Evolutionary conservation across 2,113 vertebrate species (phyloP).

Genomic region (Pyrgilauda ruficollis): DNA sequence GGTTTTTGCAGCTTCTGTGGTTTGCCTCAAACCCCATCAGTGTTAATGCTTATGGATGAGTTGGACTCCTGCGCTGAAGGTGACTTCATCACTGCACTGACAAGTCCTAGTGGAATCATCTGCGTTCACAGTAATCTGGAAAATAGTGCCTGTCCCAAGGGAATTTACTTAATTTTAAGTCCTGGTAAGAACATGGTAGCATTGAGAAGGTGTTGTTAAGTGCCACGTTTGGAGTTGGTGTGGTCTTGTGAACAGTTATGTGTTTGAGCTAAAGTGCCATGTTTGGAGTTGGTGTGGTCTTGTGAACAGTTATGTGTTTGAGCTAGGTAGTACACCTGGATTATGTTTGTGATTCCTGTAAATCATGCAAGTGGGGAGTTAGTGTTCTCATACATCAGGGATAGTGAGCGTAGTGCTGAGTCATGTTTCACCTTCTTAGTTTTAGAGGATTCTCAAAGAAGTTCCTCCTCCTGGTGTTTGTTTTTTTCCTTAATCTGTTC

Average conservation of each 20-base stretch:
- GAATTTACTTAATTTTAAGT: background rate
- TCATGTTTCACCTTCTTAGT: background rate
- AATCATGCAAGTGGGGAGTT: background rate
- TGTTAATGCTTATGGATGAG: background rate
- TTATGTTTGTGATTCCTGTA: background rate
- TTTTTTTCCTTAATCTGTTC: background rate
- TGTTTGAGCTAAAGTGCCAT: background rate
- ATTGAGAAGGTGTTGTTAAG: background rate
- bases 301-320: background rate
- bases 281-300: rapidly evolving
- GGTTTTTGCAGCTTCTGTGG: background rate
- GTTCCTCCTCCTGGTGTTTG: rapidly evolving
- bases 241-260: background rate
- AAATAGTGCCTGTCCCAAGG: background rate
- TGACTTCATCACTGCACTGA: background rate
- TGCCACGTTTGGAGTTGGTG: background rate
- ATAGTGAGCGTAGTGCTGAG: background rate
- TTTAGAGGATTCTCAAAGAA: background rate
- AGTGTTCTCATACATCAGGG: background rate
- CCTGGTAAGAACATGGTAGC: background rate
- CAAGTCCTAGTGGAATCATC: background rate
- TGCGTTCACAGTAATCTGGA: background rate
- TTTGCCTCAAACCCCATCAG: background rate
- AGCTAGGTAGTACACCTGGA: background rate
- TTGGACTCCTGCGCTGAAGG: background rate